Evolutionary conservation across 2,797 vertebrate species (phyloP).

Genomic region (Falco cherrug): DNA sequence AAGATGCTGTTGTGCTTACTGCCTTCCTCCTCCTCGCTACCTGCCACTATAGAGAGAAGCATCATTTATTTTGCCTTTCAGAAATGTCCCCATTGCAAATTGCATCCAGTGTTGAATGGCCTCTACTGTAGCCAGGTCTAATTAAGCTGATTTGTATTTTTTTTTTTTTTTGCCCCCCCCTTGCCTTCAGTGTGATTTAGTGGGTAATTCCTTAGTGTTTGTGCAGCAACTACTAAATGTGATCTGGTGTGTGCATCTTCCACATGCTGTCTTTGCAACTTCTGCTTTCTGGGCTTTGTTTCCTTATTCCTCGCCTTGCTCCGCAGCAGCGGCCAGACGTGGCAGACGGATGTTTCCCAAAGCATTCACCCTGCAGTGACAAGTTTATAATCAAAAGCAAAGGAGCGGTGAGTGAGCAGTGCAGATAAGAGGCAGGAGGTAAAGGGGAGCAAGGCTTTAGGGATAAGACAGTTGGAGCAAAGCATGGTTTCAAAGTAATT

Average conservation of each 20-base stretch:
- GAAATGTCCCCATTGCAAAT: fast-evolving
- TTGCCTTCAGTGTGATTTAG: neutral
- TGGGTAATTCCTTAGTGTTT: neutral
- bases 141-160: neutral
- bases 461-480: neutral
- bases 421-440: neutral
- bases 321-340: fast-evolving
- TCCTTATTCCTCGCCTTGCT: fast-evolving
- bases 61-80: neutral
- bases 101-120: no score
- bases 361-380: neutral
- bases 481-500: neutral
- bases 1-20: neutral
- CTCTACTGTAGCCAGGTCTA: neutral
- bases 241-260: neutral
- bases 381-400: conserved; percentile 47
- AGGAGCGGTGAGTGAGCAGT: neutral
- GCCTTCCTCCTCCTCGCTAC: neutral
- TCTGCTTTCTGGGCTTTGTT: neutral
- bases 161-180: fast-evolving
- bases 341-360: neutral
- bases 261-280: neutral
- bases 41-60: neutral
- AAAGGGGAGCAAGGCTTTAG: neutral
- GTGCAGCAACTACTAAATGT: neutral